phyloP scores from a whole-genome alignment of 2,888 invertebrate genomes.

The Chymomyza caudatula region DNA sequence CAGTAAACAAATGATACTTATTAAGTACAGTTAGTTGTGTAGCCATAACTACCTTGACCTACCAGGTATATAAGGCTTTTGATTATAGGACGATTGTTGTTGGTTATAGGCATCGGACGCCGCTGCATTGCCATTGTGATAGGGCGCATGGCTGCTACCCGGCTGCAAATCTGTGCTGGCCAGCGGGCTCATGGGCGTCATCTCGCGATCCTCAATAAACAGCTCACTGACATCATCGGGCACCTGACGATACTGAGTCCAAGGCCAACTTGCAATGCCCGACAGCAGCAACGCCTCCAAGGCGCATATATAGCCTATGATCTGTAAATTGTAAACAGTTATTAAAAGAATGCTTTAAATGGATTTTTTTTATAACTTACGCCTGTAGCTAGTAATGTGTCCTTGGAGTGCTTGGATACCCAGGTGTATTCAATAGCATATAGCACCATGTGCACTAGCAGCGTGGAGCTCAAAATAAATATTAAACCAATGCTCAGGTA shows the following conservation, averaged over 20 bases:
- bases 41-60: slow-evolving; percentile 28
- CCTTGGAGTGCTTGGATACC: slow-evolving; percentile 86
- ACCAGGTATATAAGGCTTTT: slow-evolving; percentile 79
- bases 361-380: slow-evolving; percentile 77
- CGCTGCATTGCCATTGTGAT: slow-evolving; percentile 69
- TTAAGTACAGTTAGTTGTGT: not conserved
- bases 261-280: slow-evolving; percentile 81
- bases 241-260: slow-evolving; percentile 81
- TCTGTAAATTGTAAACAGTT: slow-evolving; percentile 72
- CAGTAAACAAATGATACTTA: not conserved
- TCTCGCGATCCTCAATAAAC: slow-evolving; percentile 80
- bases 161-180: slow-evolving; percentile 77
- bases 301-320: slow-evolving; percentile 82
- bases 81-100: slow-evolving; percentile 78
- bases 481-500: slow-evolving; percentile 85
- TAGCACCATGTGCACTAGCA: slow-evolving; percentile 84
- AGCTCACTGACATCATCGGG: slow-evolving; percentile 82
- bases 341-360: not conserved
- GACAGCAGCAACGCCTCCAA: slow-evolving; percentile 81
- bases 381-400: slow-evolving; percentile 83
- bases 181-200: slow-evolving; percentile 79
- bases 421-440: slow-evolving; percentile 83
- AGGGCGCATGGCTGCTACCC: slow-evolving; percentile 67
- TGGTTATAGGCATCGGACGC: slow-evolving; percentile 77
- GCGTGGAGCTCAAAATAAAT: slow-evolving; percentile 84